Conservation (phyloP, 2,113 vertebrate genomes). For the Engraulis encrasicolus region DNA sequence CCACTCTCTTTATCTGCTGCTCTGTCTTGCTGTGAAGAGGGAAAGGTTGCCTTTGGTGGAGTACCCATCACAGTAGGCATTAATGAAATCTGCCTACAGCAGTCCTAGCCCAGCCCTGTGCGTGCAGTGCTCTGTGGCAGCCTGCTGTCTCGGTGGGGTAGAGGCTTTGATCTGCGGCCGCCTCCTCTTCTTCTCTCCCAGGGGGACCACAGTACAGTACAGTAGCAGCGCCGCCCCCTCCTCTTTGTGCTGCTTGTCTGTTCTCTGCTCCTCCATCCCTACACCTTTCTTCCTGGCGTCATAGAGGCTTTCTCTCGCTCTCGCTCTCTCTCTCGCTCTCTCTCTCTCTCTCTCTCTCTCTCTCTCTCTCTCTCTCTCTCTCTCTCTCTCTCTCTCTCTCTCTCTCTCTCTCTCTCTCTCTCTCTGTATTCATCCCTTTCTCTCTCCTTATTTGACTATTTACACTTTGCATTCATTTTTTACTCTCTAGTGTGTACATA, state of each 20-base stretch:
- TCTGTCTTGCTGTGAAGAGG: conserved; percentile 20
- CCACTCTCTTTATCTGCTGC: not conserved
- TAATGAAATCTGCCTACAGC: conserved; percentile 44
- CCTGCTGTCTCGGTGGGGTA: conserved; percentile 27
- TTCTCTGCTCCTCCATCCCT: not conserved
- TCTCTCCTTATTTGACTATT: not conserved
- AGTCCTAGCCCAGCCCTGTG: conserved; percentile 36
- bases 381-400: too few relatives aligned
- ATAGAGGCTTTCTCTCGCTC: too few relatives aligned
- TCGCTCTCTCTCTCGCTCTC: too few relatives aligned
- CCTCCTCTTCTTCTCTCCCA: conserved; percentile 33
- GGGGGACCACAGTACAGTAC: too few relatives aligned
- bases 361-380: not conserved
- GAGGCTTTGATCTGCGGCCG: conserved; percentile 40
- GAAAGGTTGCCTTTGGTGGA: conserved; percentile 16
- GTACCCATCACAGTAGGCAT: conserved; percentile 42
- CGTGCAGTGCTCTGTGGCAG: conserved; percentile 36
- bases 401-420: too few relatives aligned
- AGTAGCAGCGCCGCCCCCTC: conserved; percentile 29
- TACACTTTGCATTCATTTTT: not conserved
- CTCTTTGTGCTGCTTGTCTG: not conserved
- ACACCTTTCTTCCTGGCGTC: not conserved
- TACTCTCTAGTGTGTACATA: conserved; percentile 22
- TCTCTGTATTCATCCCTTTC: not conserved
- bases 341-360: too few relatives aligned